These are phyloP conservation scores for Eciton burchellii DNA, from an alignment of 1,140 invertebrate genomes.

Conservation along the genomic window DNA sequence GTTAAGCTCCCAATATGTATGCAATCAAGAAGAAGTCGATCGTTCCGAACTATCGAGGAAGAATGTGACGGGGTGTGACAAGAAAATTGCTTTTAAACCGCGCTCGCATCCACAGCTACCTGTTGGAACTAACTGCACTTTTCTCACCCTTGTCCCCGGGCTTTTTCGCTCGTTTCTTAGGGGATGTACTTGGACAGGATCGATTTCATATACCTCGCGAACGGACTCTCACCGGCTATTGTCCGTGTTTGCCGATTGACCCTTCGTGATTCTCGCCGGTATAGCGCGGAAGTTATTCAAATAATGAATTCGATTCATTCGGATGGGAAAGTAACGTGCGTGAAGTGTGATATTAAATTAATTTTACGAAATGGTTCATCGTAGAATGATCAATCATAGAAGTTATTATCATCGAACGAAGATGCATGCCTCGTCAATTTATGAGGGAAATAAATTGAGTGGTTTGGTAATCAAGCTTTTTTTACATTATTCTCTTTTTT, in stretches of 20 bases:
- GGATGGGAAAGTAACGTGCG: not conserved
- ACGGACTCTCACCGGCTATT: conserved; percentile 3
- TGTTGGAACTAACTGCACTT: conserved; percentile 59
- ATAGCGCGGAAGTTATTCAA: conserved; percentile 28
- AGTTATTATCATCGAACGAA: not conserved
- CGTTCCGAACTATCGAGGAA: conserved; percentile 52
- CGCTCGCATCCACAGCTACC: conserved; percentile 57
- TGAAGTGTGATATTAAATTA: not conserved
- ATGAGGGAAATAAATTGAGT: no score
- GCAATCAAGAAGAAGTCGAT: conserved; percentile 60
- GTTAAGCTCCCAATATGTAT: conserved; percentile 58
- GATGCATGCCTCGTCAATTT: no score
- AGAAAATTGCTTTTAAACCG: conserved; percentile 61
- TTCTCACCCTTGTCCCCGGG: conserved; percentile 47
- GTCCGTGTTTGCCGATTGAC: conserved; percentile 38
- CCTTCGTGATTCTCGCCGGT: conserved; percentile 29
- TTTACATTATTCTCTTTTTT: no score
- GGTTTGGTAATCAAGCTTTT: no score
- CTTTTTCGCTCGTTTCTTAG: conserved; percentile 51
- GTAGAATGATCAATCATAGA: not conserved
- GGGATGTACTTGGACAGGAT: conserved; percentile 42
- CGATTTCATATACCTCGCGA: conserved; percentile 52
- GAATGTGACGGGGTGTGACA: conserved; percentile 60
- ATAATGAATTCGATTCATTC: conserved; percentile 23
- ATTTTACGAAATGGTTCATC: not conserved